A percentile compares a stretch with the other conserved stretches of the same genome.
phyloP scores from a whole-genome alignment of 35 echinoderm and acorn worm species.

The Heliocidaris tuberculata region DNA sequence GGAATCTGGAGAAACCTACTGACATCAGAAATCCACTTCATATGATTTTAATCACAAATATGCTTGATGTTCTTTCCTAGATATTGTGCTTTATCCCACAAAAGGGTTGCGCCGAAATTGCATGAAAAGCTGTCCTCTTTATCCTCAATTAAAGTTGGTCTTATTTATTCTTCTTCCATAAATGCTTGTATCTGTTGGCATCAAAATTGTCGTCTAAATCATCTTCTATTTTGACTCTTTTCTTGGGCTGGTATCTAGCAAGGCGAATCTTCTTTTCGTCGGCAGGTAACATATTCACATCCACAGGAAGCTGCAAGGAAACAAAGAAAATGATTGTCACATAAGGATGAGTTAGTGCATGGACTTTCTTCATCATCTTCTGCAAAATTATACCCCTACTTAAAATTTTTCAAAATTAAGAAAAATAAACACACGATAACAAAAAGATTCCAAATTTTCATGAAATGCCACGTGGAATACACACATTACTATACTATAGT shows the following conservation, averaged over 20 bases:
- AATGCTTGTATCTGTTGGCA: conserved; percentile 80
- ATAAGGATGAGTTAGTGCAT: background rate
- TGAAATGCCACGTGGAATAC: background rate
- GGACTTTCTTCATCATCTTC: background rate
- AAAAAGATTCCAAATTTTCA: background rate
- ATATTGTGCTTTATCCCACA: background rate
- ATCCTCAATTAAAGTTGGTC: background rate
- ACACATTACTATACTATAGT: too few species aligned
- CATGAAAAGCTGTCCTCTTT: background rate
- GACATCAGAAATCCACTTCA: background rate
- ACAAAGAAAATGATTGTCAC: conserved; percentile 31
- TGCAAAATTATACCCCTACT: background rate
- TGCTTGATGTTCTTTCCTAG: too few species aligned
- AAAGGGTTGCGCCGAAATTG: background rate
- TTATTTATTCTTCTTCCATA: conserved; percentile 72
- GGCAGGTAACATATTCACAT: conserved; percentile 71
- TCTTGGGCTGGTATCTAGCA: conserved; percentile 74
- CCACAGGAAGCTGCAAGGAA: conserved; percentile 78
- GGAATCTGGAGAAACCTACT: too few species aligned
- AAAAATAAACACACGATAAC: background rate
- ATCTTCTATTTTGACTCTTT: conserved; percentile 70
- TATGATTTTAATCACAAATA: background rate
- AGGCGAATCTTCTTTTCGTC: conserved; percentile 84
- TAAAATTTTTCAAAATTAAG: background rate
- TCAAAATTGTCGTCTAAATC: conserved; percentile 90